Base-by-base conservation (phyloP, 2,888 invertebrate genomes). In the Agonopterix alstromeriana region DNA sequence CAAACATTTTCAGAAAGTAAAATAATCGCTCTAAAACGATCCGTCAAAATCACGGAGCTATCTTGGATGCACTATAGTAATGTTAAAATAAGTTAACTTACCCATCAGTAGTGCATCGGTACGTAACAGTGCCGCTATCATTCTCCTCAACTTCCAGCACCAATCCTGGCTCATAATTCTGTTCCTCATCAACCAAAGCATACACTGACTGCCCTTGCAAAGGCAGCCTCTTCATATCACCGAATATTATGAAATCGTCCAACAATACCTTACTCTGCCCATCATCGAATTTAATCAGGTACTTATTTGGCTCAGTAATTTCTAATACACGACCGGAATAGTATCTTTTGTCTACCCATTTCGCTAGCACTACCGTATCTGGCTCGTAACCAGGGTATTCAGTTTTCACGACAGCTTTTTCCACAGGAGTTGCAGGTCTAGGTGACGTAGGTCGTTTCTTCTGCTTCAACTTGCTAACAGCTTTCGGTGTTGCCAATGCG, bases 311-410 rank as follows among this genome's bases (percentile, higher is more conserved):
- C 46, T 91, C 89, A 0, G 90, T 87, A 45, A 90, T 90, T 56
- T 90, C 90, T 8, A 84, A 70, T 0, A 93, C 90, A 65, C 77
- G 90, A 0, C 92, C 93, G 0, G 93, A 92, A 58, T 93, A 93
- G 57, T 92, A 93, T 52, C 91, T 90, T 60, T 91, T 92, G 63
- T 93, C 93, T 0, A 91, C 90, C 93, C 93, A 93, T 68, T 91
- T 92, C 0, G 93, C 93, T 56, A 93, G 82, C 0, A 92, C 92
- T 0, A 82, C 80, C 0, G 89, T 89, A 4, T 87, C 88, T 0
- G 83, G 82, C 0, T 82, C 64, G 50, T 66, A 77, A 0, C 85
- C 86, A 3, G 81, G 74, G 43, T 82, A 86, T 53, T 88, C 88
- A 0, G 62, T 53, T 50, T 87, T 87, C 0, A 78, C 51, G 0